Base-by-base conservation (phyloP, 1,140 invertebrate species). In the Apolygus lucorum region DNA sequence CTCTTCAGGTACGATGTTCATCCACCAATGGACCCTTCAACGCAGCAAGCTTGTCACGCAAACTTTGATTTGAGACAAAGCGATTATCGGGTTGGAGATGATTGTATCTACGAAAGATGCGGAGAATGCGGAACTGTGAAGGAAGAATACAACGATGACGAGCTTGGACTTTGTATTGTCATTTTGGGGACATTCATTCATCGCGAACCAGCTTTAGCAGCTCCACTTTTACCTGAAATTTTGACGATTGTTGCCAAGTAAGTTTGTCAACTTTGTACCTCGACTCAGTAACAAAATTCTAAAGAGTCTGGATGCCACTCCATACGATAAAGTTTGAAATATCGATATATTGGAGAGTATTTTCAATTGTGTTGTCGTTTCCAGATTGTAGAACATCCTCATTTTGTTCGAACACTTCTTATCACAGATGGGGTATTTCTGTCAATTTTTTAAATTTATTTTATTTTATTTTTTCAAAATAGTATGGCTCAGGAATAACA, bases 141-240 rank as follows among this genome's bases (percentile, higher is more conserved):
- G 73, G 96, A 99, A 82, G 89, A 95, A 76, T 99, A 98, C 78
- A 94, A 91, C 73, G 96, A 99, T 79, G 96, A 99, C 78, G 96
- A 98, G 78, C 83, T 99, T 42, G 95, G 94, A 0, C 82, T 98
- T 26, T 93, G 95, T 76, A 92, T 99, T 71, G 92, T 98, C 27
- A 90, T 92, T 68, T 80, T 99, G 63, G 92, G 92, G 25, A 98
- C 96, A 0, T 98, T 96, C 79, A 92, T 99, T 70, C 95, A 99
- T 78, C 83, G 96, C 52, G 95, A 99, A 78, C 95, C 97, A 4
- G 87, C 88, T 4, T 82, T 98, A 75, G 95, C 96, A 22, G 96
- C 96, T 1, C 90, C 93, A 0, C 82, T 97, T 68, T 79, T 99
- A 67, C 93, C 96, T 1, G 91, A 96, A 74, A 95, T 98, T 72